phyloP scores from a whole-genome alignment of 2,797 vertebrate genomes.

The Carapus acus region DNA sequence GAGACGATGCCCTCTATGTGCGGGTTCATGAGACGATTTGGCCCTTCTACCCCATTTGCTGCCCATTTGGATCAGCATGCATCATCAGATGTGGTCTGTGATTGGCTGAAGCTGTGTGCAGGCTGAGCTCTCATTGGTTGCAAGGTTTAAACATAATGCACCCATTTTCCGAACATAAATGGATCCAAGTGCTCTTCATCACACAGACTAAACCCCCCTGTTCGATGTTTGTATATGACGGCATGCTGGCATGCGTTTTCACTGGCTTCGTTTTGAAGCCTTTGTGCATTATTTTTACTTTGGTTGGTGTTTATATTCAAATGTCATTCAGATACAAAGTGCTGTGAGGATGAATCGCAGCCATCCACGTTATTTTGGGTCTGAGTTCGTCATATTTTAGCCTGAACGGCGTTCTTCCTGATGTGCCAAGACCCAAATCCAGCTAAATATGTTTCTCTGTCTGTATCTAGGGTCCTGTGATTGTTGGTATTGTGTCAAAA shows the following conservation, averaged over 20 bases:
- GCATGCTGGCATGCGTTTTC: constrained; percentile 62
- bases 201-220: constrained; percentile 12
- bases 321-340: constrained; percentile 26
- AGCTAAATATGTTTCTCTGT: too few species aligned
- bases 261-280: constrained; percentile 43
- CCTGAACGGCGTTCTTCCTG: not conserved
- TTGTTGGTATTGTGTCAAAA: too few species aligned
- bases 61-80: too few species aligned
- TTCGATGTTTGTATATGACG: constrained; percentile 4
- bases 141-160: not conserved
- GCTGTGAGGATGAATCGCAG: constrained; percentile 33
- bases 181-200: constrained; percentile 53
- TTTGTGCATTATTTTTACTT: constrained; percentile 37
- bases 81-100: too few species aligned
- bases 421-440: too few species aligned
- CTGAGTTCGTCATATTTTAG: not conserved
- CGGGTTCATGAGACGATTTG: too few species aligned
- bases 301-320: constrained; percentile 9
- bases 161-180: constrained; percentile 3
- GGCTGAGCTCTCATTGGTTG: not conserved
- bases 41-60: too few species aligned
- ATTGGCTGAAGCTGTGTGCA: not conserved
- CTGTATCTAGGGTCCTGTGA: too few species aligned
- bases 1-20: too few species aligned
- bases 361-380: constrained; percentile 16